Percentiles rank a stretch among this genome's conserved stretches.
Evolutionary conservation across 2,113 vertebrate genomes (phyloP).

Genomic region (Agelaius phoeniceus): DNA sequence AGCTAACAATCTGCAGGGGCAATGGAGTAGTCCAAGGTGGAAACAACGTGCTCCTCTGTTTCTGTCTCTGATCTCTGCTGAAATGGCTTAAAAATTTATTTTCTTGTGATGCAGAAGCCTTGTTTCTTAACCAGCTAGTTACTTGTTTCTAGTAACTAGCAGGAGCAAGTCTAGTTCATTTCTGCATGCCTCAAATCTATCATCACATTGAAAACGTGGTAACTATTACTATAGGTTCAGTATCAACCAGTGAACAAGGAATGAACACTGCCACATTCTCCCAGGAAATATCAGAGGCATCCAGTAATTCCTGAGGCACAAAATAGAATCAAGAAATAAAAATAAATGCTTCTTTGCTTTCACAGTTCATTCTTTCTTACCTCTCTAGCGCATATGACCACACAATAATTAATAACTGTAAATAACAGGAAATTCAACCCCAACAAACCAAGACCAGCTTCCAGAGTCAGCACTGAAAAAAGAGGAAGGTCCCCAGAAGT

Average conservation of each 20-base stretch:
- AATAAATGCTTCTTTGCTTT: neutral
- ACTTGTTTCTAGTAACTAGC: neutral
- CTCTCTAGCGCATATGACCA: neutral
- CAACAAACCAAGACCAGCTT: neutral
- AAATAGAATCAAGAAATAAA: slow-evolving; percentile 23
- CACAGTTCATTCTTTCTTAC: neutral
- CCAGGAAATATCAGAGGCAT: neutral
- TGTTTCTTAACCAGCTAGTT: neutral
- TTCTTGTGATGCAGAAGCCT: neutral
- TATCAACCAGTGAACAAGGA: neutral
- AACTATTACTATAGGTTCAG: neutral
- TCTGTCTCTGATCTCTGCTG: neutral
- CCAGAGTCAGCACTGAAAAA: neutral
- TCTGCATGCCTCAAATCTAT: neutral
- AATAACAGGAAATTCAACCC: neutral
- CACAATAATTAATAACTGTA: neutral
- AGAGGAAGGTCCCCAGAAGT: neutral
- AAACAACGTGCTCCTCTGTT: accelerated
- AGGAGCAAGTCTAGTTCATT: neutral
- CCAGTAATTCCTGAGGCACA: neutral
- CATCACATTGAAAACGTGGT: neutral
- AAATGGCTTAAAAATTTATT: neutral
- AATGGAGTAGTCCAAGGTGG: neutral
- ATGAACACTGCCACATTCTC: neutral
- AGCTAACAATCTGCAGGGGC: neutral